Evolutionary conservation across 2,797 vertebrate genomes (phyloP).

Genomic region (Pseudocheirus occidentalis): DNA sequence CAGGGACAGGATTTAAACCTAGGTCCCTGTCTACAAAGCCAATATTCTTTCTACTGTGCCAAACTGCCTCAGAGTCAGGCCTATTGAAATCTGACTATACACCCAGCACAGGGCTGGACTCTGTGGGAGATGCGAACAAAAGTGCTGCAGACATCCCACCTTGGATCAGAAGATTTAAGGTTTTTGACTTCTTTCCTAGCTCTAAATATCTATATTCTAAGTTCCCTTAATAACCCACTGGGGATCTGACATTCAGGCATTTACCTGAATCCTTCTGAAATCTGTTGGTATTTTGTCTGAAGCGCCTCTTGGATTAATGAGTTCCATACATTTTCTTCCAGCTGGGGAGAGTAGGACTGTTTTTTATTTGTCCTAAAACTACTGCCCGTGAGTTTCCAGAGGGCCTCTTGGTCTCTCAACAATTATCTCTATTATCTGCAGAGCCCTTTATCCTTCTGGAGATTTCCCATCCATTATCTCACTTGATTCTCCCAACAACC

Average conservation of each 20-base stretch:
- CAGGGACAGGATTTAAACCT: background rate
- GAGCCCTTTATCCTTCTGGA: background rate
- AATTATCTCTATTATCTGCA: background rate
- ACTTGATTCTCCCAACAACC: background rate
- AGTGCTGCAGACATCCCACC: background rate
- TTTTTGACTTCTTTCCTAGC: background rate
- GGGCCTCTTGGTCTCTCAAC: background rate
- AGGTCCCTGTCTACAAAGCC: background rate
- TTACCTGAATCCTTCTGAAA: background rate
- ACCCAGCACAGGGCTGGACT: background rate
- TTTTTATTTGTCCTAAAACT: background rate
- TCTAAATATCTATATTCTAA: background rate
- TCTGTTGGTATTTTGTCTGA: background rate
- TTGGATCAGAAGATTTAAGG: background rate
- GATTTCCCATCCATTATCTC: constrained; percentile 1
- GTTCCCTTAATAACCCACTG: background rate
- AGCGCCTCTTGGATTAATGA: background rate
- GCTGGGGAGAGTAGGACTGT: background rate
- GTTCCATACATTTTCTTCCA: background rate
- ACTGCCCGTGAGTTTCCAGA: background rate
- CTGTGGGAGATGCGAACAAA: background rate
- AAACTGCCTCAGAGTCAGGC: background rate
- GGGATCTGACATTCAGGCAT: background rate
- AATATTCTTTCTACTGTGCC: background rate
- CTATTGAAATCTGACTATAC: background rate